Percentiles rank a stretch among this genome's conserved stretches.
Conservation (phyloP, 2,113 vertebrate species). For the Podilymbus podiceps region DNA sequence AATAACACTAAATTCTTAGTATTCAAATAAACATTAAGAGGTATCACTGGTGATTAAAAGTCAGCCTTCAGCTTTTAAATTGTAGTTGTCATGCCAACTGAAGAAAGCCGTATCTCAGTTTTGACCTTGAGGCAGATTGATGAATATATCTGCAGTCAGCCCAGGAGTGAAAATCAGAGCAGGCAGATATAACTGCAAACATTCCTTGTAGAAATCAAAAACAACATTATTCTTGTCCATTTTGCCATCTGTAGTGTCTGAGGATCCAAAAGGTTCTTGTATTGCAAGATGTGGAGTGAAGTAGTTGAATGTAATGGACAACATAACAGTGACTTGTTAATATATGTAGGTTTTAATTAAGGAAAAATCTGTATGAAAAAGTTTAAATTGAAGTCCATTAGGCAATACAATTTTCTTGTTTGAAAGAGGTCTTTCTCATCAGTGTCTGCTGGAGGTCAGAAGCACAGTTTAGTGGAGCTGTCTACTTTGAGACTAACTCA, state of each 20-base stretch:
- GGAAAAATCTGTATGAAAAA: background rate
- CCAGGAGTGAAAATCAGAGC: background rate
- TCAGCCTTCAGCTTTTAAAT: background rate
- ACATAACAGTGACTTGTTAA: background rate
- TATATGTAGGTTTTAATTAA: background rate
- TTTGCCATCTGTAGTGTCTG: background rate
- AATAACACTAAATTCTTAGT: background rate
- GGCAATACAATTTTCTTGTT: background rate
- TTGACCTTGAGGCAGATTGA: background rate
- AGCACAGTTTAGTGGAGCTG: background rate
- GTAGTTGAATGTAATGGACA: background rate
- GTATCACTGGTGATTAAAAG: background rate
- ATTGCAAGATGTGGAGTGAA: background rate
- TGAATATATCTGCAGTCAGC: background rate
- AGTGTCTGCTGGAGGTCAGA: background rate
- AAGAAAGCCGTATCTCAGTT: background rate
- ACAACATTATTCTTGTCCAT: background rate
- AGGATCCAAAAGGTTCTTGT: background rate
- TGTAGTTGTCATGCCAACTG: background rate
- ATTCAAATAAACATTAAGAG: background rate
- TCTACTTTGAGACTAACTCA: background rate
- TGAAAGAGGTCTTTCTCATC: background rate
- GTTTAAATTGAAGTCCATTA: background rate
- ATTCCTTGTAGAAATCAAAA: background rate
- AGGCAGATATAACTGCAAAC: background rate